Conservation (phyloP, 1,140 invertebrate species). For the Proales similis region DNA sequence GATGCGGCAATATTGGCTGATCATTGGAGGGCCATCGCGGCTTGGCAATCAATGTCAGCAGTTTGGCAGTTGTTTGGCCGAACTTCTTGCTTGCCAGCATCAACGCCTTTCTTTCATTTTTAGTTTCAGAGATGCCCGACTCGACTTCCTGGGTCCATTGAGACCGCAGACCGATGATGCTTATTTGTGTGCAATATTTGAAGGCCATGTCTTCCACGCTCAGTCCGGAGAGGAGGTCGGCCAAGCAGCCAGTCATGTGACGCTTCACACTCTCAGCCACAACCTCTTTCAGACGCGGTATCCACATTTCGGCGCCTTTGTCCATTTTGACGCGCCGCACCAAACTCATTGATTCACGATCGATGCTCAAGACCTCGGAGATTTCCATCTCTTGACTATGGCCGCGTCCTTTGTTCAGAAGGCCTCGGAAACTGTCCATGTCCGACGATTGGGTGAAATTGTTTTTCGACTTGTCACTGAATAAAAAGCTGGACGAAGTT, state of each 20-base stretch:
- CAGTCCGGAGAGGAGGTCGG: conserved; percentile 46
- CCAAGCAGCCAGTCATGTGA: conserved; percentile 43
- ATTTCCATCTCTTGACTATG: conserved; percentile 46
- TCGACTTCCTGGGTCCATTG: conserved; percentile 52
- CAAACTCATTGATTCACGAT: conserved; percentile 47
- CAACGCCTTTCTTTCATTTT: conserved; percentile 50
- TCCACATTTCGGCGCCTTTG: conserved; percentile 49
- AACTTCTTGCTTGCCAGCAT: conserved; percentile 46
- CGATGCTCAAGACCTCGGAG: conserved; percentile 44
- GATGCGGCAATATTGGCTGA: conserved; percentile 47
- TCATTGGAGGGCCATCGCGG: conserved; percentile 45
- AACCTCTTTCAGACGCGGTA: conserved; percentile 45
- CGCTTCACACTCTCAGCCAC: conserved; percentile 45
- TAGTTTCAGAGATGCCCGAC: conserved; percentile 45
- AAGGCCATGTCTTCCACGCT: conserved; percentile 48
- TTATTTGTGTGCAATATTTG: conserved; percentile 43
- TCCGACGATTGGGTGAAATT: too few species aligned
- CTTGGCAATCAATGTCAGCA: conserved; percentile 42
- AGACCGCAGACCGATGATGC: conserved; percentile 41
- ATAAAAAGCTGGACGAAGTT: not conserved
- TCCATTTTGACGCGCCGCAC: conserved; percentile 46
- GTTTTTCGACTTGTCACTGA: conserved; percentile 8
- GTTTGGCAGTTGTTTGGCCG: conserved; percentile 42
- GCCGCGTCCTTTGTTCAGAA: conserved; percentile 46
- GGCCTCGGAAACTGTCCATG: conserved; percentile 40